Conservation (phyloP, 2,113 vertebrate genomes). For the Boleophthalmus pectinirostris region DNA sequence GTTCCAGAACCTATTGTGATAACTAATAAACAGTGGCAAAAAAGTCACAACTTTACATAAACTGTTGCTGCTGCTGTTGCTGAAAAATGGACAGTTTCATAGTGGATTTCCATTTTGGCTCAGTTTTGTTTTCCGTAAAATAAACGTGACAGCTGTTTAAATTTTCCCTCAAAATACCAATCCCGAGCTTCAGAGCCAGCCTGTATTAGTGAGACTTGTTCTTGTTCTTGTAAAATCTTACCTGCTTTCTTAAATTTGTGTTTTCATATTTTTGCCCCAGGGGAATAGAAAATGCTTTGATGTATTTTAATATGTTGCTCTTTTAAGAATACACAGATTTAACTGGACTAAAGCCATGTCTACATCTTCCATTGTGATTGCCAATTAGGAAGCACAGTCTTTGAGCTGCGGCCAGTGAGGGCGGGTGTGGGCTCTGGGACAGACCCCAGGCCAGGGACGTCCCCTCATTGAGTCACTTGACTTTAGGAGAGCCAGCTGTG, state of each 20-base stretch:
- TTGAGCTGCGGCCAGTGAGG: conserved; percentile 30
- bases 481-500: conserved; percentile 76
- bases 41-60: conserved; percentile 35
- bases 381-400: conserved; percentile 23
- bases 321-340: not conserved
- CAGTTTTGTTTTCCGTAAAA: conserved; percentile 59
- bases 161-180: conserved; percentile 43
- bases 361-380: conserved; percentile 9
- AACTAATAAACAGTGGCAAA: conserved; percentile 32
- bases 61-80: not conserved
- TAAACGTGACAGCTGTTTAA: conserved; percentile 54
- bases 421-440: conserved; percentile 67
- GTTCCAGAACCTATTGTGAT: conserved; percentile 34
- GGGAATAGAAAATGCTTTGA: not conserved
- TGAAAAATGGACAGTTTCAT: conserved; percentile 47
- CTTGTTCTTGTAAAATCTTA: conserved; percentile 20
- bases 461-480: conserved; percentile 70
- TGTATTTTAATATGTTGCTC: not conserved
- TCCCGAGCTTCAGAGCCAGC: conserved; percentile 45
- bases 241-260: conserved; percentile 34
- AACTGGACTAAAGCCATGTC: not conserved
- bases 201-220: conserved; percentile 51
- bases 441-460: conserved; percentile 70
- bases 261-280: conserved; percentile 28
- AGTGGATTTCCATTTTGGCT: conserved; percentile 55